Evolutionary conservation across 2,888 invertebrate species (phyloP), one percentile per base, ranked within the genome.

Genomic region (Drosophila trichaetosa): DNA sequence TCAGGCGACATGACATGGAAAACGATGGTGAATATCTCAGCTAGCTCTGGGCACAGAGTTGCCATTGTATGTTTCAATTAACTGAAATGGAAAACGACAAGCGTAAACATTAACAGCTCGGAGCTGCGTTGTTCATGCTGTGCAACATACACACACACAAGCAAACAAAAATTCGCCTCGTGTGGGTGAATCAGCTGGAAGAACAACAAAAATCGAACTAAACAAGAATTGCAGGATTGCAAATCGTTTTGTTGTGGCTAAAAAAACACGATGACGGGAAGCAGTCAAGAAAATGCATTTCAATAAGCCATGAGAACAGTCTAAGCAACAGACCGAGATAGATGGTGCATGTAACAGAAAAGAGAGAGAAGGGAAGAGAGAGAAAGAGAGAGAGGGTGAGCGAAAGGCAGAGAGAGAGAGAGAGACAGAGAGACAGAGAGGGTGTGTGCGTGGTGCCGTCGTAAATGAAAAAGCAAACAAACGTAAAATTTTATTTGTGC

Each of bases 401-500:
- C 40, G 64, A n/a, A 27, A 4, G 66, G n/a, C 33, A 33, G 24
- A 24, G 21, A n/a, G 34, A 13, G 21, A 34, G 29, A 16, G 29
- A 24, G 31, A 10, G n/a, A n/a, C n/a, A 33, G 34, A 10, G 16
- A 24, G 24, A 33, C 38, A 0, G 16, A 27, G 13, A 2, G 60
- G 8, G 21, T 21, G 42, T 42, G 5, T 42, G 21, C 7, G 21
- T 21, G 65, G 69, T 72, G 72, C 34, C 69, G 24, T 83, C 82
- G 87, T 84, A 87, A 87, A 84, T 87, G 84, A 87, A 85, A 85
- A 89, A 81, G 90, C 85, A 86, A 86, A 79, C 90, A 90, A 86
- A 86, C 90, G 90, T 86, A 89, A 86, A 86, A 86, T 90, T 86
- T 86, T 86, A 86, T 86, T 86, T 86, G 88, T 90, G 90, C 90